phyloP scores from a whole-genome alignment of 2,113 vertebrate species.

The Nothocercus julius region DNA sequence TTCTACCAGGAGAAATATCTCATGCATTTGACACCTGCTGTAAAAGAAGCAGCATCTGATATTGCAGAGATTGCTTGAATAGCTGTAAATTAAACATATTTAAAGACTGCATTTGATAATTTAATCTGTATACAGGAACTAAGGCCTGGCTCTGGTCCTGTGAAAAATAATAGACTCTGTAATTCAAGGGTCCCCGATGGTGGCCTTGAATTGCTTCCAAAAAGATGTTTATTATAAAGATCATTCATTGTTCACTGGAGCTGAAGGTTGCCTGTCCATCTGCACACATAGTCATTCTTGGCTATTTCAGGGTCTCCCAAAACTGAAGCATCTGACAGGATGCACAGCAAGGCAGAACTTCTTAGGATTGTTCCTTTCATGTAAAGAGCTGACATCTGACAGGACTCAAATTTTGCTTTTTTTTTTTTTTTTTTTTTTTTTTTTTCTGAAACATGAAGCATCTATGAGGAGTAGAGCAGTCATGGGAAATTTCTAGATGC shows the following conservation, averaged over 20 bases:
- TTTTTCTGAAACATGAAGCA: constrained; percentile 4
- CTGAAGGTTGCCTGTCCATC: constrained; percentile 28
- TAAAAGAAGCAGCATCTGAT: constrained; percentile 35
- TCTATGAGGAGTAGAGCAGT: neutral
- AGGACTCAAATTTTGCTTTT: constrained; percentile 41
- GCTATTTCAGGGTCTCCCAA: constrained; percentile 22
- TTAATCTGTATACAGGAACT: constrained; percentile 34
- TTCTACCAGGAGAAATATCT: constrained; percentile 45
- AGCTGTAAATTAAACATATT: constrained; percentile 66
- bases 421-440: constrained; percentile 34
- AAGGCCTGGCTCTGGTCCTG: neutral
- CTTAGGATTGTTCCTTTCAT: neutral
- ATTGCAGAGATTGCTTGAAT: constrained; percentile 20
- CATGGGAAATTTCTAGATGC: constrained; percentile 47
- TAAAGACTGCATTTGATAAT: constrained; percentile 49
- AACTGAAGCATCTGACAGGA: neutral
- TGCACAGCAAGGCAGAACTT: neutral
- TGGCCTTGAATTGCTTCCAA: constrained; percentile 53
- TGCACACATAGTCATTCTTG: neutral
- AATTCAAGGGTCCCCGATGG: constrained; percentile 9
- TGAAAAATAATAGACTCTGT: neutral
- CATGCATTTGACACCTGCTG: constrained; percentile 39
- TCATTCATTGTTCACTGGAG: constrained; percentile 5
- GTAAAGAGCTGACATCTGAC: constrained; percentile 20
- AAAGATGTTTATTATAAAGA: constrained; percentile 50